Percentiles rank a stretch among this genome's conserved stretches.
Conservation (phyloP, 2,888 invertebrate species). For the Eupithecia abbreviata region DNA sequence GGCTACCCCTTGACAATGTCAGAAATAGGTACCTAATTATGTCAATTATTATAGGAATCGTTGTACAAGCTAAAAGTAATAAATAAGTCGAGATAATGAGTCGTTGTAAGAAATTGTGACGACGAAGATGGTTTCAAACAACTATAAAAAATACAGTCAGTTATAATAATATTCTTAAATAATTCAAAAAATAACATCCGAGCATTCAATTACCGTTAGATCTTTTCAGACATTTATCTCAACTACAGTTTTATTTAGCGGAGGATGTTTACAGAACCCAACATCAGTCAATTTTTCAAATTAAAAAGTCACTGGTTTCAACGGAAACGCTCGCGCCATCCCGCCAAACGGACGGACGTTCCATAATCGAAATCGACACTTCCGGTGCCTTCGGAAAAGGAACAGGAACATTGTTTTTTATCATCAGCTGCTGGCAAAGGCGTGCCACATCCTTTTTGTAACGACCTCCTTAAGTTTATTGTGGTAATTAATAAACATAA, state of each 20-base stretch:
- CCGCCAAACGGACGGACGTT: conserved; percentile 59
- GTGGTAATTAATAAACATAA: neutral
- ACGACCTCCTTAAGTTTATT: conserved; percentile 20
- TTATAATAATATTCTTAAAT: neutral
- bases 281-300: conserved; percentile 36
- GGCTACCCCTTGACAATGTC: too few species aligned
- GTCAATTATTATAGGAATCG: too few species aligned
- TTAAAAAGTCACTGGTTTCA: conserved; percentile 43
- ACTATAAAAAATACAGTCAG: neutral
- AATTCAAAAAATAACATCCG: neutral
- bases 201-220: neutral
- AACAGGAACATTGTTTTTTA: conserved; percentile 61
- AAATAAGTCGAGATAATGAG: too few species aligned
- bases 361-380: conserved; percentile 70
- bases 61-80: too few species aligned
- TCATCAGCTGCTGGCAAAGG: conserved; percentile 40
- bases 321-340: conserved; percentile 60
- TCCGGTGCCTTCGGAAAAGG: conserved; percentile 63
- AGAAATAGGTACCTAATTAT: too few species aligned
- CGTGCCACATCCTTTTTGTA: conserved; percentile 22
- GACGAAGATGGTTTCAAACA: neutral
- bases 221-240: conserved; percentile 4
- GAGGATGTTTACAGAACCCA: conserved; percentile 39
- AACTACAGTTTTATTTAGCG: conserved; percentile 18
- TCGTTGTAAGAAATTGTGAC: neutral